Conservation (phyloP, 2,888 invertebrate species). For the Candidula unifasciata region DNA sequence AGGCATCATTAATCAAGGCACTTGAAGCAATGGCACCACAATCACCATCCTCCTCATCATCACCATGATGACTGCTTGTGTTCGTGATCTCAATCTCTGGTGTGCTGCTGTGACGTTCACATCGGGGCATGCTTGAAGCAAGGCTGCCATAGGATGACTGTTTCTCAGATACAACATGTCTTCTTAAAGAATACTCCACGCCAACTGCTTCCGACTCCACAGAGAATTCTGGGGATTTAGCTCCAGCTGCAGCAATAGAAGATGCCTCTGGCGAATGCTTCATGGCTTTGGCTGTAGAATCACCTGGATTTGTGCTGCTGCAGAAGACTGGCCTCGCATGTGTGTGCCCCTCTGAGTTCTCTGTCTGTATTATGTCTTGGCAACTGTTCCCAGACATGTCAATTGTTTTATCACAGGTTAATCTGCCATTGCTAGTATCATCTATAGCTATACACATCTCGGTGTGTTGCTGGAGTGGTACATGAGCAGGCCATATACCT, state of each 20-base stretch:
- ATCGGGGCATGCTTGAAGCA: neutral
- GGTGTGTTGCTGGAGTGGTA: neutral
- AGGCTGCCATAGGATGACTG: neutral
- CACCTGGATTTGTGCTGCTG: no score
- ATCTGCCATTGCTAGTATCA: neutral
- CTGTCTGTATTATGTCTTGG: neutral
- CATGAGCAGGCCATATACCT: neutral
- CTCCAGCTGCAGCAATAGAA: neutral
- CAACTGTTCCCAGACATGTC: neutral
- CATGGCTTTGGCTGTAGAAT: neutral
- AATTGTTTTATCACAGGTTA: neutral
- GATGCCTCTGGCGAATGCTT: neutral
- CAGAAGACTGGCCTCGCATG: neutral
- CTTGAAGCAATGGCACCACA: slow-evolving; percentile 14
- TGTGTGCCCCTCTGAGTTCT: neutral
- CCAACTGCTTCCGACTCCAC: neutral
- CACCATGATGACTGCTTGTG: neutral
- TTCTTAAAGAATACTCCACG: slow-evolving; percentile 3
- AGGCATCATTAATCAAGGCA: slow-evolving; percentile 47
- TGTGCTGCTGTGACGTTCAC: neutral
- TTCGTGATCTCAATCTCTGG: neutral
- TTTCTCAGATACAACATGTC: neutral
- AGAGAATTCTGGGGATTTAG: neutral
- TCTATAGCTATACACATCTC: neutral
- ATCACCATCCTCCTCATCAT: neutral